phyloP scores from a whole-genome alignment of 2,888 invertebrate species.

The Nasonia oneida region DNA sequence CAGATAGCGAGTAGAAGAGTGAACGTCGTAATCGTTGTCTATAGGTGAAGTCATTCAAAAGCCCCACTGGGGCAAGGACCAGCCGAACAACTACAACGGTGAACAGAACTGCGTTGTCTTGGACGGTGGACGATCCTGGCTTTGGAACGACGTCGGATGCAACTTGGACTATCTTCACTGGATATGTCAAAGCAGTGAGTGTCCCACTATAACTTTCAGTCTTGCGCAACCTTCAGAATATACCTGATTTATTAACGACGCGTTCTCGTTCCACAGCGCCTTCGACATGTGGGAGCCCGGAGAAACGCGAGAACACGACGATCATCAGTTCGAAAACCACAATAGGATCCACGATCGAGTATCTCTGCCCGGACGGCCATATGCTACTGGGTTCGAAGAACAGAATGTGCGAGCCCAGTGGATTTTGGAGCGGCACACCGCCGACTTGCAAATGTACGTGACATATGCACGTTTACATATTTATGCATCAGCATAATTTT shows the following conservation, averaged over 20 bases:
- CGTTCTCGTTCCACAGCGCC: slow-evolving; percentile 81
- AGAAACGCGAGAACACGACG: slow-evolving; percentile 91
- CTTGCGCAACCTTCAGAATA: background rate
- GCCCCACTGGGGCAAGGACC: slow-evolving; percentile 95
- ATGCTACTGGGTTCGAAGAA: slow-evolving; percentile 86
- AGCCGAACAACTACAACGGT: slow-evolving; percentile 97
- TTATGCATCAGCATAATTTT: background rate
- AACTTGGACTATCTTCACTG: slow-evolving; percentile 95
- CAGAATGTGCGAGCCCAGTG: slow-evolving; percentile 86
- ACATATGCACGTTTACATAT: background rate
- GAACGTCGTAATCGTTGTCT: slow-evolving; percentile 17
- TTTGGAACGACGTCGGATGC: slow-evolving; percentile 97
- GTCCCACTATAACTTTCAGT: background rate
- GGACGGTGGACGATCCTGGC: slow-evolving; percentile 93
- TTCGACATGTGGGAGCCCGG: slow-evolving; percentile 92
- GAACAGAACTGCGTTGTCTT: slow-evolving; percentile 97
- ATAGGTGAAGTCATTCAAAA: slow-evolving; percentile 88
- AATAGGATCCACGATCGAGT: slow-evolving; percentile 87
- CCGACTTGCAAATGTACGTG: slow-evolving; percentile 93
- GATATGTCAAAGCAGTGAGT: slow-evolving; percentile 95
- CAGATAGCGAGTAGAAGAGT: background rate
- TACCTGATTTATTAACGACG: background rate
- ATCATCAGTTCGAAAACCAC: slow-evolving; percentile 85
- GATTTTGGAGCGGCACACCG: slow-evolving; percentile 91
- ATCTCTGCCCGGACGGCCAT: slow-evolving; percentile 91